Conservation (phyloP, 1,140 invertebrate species). For the Diabrotica undecimpunctata region DNA sequence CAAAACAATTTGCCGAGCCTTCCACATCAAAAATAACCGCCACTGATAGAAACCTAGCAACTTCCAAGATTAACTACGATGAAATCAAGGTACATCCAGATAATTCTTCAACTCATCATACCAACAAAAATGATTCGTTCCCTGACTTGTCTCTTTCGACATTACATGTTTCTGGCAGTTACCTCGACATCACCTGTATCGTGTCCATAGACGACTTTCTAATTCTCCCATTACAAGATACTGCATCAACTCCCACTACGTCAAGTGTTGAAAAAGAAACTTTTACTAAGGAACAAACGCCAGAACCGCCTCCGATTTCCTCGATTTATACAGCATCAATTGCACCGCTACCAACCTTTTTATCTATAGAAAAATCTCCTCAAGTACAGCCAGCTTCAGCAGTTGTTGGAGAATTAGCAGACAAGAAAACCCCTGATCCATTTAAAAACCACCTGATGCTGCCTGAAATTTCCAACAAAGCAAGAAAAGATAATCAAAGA, state of each 20-base stretch:
- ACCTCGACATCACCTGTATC: not conserved
- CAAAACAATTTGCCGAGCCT: slow-evolving; percentile 1
- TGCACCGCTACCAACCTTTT: not conserved
- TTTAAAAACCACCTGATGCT: too few species aligned
- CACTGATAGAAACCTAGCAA: not conserved
- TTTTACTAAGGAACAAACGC: too few species aligned
- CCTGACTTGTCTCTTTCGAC: slow-evolving; percentile 7
- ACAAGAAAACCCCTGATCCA: too few species aligned
- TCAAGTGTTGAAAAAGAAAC: slow-evolving; percentile 9
- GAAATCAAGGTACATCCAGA: too few species aligned
- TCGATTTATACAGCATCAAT: too few species aligned
- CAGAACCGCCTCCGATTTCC: too few species aligned
- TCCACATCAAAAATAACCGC: slow-evolving; percentile 5
- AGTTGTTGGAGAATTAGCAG: too few species aligned
- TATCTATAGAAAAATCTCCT: not conserved
- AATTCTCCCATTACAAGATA: slow-evolving; percentile 6
- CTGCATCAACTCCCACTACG: not conserved
- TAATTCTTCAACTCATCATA: slow-evolving; percentile 4
- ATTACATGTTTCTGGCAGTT: slow-evolving; percentile 5
- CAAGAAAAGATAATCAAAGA: too few species aligned
- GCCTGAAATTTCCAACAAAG: too few species aligned
- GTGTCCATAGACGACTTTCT: slow-evolving; percentile 6
- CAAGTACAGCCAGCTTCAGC: not conserved
- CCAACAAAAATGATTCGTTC: slow-evolving; percentile 7
- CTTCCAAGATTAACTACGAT: slow-evolving; percentile 1